These are phyloP conservation scores for Falco peregrinus DNA, from an alignment of 2,797 vertebrate genomes.

Conservation along the genomic window DNA sequence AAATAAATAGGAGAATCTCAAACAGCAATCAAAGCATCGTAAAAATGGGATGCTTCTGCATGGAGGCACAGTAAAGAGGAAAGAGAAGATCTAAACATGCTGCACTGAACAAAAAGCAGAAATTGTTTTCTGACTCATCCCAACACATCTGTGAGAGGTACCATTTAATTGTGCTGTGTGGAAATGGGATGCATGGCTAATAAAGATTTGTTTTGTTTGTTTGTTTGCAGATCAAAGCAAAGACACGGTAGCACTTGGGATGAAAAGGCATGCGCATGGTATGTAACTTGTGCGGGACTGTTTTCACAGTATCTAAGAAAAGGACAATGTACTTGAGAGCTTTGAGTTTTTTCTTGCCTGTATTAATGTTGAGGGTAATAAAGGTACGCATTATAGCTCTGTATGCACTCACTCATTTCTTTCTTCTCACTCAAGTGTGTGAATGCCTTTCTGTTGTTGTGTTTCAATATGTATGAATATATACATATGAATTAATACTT, in stretches of 20 bases:
- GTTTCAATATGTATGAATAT: slow-evolving; percentile 72
- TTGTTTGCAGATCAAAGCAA: neutral
- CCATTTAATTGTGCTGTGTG: neutral
- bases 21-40: neutral
- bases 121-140: neutral
- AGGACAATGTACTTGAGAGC: slow-evolving; percentile 19
- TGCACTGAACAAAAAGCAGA: neutral
- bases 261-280: neutral
- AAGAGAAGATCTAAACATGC: neutral
- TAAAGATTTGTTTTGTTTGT: neutral
- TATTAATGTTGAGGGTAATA: slow-evolving; percentile 8
- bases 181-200: neutral
- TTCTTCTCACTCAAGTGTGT: slow-evolving; percentile 27
- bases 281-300: neutral
- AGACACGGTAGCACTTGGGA: neutral
- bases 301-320: neutral
- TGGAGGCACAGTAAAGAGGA: neutral
- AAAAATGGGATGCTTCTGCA: neutral
- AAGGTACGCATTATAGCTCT: neutral
- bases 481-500: slow-evolving; percentile 82
- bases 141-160: neutral
- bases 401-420: neutral
- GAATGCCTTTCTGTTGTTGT: slow-evolving; percentile 61
- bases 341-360: neutral
- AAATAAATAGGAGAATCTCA: neutral